Conservation (phyloP, 2,113 vertebrate species). For the Equus quagga region DNA sequence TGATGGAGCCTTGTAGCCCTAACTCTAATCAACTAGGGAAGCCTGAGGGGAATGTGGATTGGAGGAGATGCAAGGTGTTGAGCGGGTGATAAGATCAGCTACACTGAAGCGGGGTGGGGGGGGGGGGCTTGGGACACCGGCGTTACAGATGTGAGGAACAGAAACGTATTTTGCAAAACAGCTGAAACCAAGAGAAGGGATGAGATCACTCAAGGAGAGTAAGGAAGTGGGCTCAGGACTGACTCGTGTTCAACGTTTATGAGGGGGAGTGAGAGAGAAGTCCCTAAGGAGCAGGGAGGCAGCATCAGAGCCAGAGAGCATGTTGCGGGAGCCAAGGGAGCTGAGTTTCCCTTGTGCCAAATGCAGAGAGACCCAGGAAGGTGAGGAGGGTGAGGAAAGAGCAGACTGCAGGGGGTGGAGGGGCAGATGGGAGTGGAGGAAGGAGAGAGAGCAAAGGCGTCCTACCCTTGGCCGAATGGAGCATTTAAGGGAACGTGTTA, state of each 20-base stretch:
- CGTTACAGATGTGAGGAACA: neutral
- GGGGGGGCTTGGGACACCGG: neutral
- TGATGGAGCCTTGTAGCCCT: neutral
- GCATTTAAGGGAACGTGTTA: neutral
- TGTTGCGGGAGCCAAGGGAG: too few relatives aligned
- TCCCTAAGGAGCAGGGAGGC: neutral
- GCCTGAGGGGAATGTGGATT: neutral
- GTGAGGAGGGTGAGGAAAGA: too few relatives aligned
- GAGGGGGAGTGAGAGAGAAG: neutral
- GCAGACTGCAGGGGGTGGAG: rapidly evolving
- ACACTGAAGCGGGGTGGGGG: neutral
- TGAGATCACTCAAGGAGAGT: neutral
- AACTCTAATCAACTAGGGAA: neutral
- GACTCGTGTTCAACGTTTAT: neutral
- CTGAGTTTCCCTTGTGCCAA: neutral
- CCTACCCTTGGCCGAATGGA: neutral
- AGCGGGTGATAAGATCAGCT: neutral
- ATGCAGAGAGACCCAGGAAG: neutral
- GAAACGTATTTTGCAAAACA: neutral
- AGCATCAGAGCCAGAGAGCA: neutral
- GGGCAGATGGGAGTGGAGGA: neutral
- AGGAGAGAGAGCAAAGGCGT: neutral
- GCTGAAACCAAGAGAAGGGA: neutral
- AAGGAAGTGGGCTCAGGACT: neutral
- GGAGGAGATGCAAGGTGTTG: neutral